Evolutionary conservation across 2,888 invertebrate species (phyloP).

Genomic region (Leptogaster cylindrica): DNA sequence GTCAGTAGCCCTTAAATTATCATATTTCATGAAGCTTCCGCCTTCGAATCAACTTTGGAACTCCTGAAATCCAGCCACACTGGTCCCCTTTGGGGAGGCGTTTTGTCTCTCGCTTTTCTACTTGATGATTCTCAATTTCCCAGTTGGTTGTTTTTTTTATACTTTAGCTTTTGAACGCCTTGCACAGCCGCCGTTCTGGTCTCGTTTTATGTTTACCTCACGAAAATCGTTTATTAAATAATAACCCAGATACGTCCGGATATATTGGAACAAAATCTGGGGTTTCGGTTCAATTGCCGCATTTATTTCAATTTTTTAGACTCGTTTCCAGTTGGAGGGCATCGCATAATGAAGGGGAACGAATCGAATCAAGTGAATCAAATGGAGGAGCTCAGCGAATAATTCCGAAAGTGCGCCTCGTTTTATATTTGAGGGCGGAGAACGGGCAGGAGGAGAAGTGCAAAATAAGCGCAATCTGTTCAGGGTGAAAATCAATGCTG

Average conservation of each 20-base stretch:
- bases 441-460: too few relatives aligned
- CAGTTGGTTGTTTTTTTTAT: not conserved
- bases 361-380: constrained; percentile 36
- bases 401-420: constrained; percentile 10
- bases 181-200: too few relatives aligned
- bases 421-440: too few relatives aligned
- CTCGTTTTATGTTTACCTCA: constrained; percentile 34
- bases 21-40: constrained; percentile 33
- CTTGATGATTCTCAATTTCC: not conserved
- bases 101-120: too few relatives aligned
- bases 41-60: not conserved
- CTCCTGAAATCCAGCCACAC: not conserved
- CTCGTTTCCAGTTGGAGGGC: constrained; percentile 12
- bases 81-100: constrained; percentile 22
- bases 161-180: not conserved
- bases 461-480: too few relatives aligned
- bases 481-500: too few relatives aligned
- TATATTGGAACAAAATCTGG: constrained; percentile 26
- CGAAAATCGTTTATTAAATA: constrained; percentile 38
- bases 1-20: constrained; percentile 19
- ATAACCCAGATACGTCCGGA: constrained; percentile 34
- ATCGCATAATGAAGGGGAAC: constrained; percentile 27
- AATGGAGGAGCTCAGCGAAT: constrained; percentile 7
- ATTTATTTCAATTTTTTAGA: constrained; percentile 36
- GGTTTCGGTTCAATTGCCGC: constrained; percentile 28